These are phyloP conservation scores for Hestina assimilis DNA, from an alignment of 1,140 invertebrate genomes.

Conservation along the genomic window DNA sequence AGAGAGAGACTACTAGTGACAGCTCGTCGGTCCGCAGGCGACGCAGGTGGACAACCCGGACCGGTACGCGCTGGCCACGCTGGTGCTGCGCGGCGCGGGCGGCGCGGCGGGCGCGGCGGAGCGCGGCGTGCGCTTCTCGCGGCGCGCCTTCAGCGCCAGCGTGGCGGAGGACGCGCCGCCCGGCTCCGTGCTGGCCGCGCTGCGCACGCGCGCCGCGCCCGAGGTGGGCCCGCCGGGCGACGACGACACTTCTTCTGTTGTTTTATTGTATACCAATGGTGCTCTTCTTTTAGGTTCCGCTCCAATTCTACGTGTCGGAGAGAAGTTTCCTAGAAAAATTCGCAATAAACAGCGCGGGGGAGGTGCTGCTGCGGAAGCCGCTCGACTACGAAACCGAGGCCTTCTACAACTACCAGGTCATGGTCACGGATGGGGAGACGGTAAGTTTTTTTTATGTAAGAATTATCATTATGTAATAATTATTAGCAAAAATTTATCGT, in stretches of 20 bases:
- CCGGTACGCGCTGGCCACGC: slow-evolving; percentile 90
- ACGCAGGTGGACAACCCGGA: slow-evolving; percentile 93
- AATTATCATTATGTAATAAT: too few species aligned
- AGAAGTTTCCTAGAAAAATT: slow-evolving; percentile 83
- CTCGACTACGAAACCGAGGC: slow-evolving; percentile 90
- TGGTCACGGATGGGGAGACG: slow-evolving; percentile 89
- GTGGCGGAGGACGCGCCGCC: slow-evolving; percentile 87
- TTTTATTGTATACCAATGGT: too few species aligned
- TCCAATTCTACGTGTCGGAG: slow-evolving; percentile 81
- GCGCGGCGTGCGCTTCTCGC: slow-evolving; percentile 84
- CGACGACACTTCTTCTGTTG: too few species aligned
- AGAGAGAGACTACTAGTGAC: background rate
- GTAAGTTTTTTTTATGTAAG: slow-evolving; percentile 72
- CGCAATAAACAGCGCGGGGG: slow-evolving; percentile 87
- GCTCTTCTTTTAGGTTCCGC: slow-evolving; percentile 25
- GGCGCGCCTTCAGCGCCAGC: slow-evolving; percentile 84
- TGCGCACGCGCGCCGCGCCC: slow-evolving; percentile 59
- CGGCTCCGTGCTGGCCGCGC: slow-evolving; percentile 83
- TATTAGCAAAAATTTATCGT: too few species aligned
- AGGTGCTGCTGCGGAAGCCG: slow-evolving; percentile 86
- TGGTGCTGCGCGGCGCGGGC: slow-evolving; percentile 80
- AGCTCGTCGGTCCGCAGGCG: slow-evolving; percentile 79
- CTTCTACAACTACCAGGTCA: slow-evolving; percentile 87
- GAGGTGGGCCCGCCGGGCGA: background rate
- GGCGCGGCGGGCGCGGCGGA: slow-evolving; percentile 81